Base-by-base conservation (phyloP, 2,888 invertebrate genomes). In the Unio delphinus region DNA sequence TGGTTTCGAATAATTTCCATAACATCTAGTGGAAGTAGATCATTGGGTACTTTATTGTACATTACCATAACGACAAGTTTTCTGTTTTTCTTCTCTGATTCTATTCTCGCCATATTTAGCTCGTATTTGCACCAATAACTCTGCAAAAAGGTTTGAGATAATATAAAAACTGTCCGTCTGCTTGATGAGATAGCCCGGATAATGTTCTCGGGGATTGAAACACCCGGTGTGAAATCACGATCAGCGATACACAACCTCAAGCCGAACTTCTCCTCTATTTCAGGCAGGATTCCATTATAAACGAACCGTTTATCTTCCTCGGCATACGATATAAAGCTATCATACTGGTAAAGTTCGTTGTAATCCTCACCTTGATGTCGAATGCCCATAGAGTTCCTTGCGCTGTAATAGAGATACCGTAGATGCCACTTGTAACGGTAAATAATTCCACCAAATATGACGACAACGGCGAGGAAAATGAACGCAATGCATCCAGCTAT, bases 91-190 rank as follows among this genome's bases (percentile, higher is more conserved):
- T 71, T 70, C 15, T 69, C 64, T 15, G 66, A 55, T 64, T 74
- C 72, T 67, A 76, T 68, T 18, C 69, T 64, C 2, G 74, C 74
- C 74, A 76, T 74, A 30, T 76, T 70, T 67, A 77, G 67, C 64
- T 77, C 77, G 55, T 69, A 77, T n/a, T 68, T 58, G 28, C 77
- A 78, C 77, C 77, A 78, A 30, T 71, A 63, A 57, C 75, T 75
- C 5, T 57, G 59, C 20, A 75, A 54, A 66, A 75, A 78, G 34
- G 34, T 60, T 5, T 61, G 30, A 6, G 75, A 70, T 57, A 78
- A 55, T 4, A 75, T 18, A 28, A 75, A 64, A 34, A 78, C n/a
- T 15, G 75, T 75, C 60, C 68, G 75, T 6, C 65, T 58, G 18
- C 70, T 71, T 26, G 66, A 67, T 30, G 69, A 65, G 7, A 78